These are phyloP conservation scores for Lepidostoma basale DNA, from an alignment of 1,140 invertebrate species.

Conservation along the genomic window DNA sequence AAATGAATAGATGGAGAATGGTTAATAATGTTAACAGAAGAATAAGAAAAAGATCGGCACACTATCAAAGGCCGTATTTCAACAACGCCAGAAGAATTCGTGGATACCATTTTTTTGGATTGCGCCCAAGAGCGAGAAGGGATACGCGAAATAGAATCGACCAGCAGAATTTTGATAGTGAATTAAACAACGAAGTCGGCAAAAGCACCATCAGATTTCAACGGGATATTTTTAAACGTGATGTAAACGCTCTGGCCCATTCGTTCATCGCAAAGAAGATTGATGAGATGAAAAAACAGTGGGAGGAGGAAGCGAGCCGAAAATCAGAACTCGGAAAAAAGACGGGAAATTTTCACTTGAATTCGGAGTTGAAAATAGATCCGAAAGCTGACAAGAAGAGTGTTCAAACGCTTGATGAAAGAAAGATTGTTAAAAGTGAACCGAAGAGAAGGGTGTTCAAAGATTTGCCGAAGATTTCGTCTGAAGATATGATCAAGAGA, in stretches of 20 bases:
- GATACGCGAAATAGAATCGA: conserved; percentile 30
- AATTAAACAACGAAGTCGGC: background rate
- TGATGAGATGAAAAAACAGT: conserved; percentile 21
- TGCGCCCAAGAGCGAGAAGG: conserved; percentile 30
- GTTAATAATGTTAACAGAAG: background rate
- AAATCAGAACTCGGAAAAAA: background rate
- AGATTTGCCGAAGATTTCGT: conserved; percentile 32
- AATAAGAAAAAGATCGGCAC: conserved; percentile 8
- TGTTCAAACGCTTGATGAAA: background rate
- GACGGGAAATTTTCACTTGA: conserved; percentile 33
- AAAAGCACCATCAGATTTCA: background rate
- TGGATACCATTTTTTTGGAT: conserved; percentile 35
- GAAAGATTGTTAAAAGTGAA: background rate
- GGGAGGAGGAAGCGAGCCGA: conserved; percentile 15
- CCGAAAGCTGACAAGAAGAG: conserved; percentile 14
- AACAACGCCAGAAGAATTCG: conserved; percentile 11
- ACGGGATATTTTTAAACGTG: conserved; percentile 7
- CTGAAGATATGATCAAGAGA: conserved; percentile 49
- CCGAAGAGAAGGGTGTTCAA: conserved; percentile 33
- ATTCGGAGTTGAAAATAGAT: conserved; percentile 26
- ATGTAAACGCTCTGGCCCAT: background rate
- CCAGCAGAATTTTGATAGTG: too few species aligned
- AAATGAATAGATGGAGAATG: background rate
- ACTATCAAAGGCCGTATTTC: background rate
- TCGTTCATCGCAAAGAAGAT: conserved; percentile 26